Percentiles rank a stretch among this genome's conserved stretches.
Evolutionary conservation across 2,797 vertebrate species (phyloP).

Genomic region (Malacoraja senta): DNA sequence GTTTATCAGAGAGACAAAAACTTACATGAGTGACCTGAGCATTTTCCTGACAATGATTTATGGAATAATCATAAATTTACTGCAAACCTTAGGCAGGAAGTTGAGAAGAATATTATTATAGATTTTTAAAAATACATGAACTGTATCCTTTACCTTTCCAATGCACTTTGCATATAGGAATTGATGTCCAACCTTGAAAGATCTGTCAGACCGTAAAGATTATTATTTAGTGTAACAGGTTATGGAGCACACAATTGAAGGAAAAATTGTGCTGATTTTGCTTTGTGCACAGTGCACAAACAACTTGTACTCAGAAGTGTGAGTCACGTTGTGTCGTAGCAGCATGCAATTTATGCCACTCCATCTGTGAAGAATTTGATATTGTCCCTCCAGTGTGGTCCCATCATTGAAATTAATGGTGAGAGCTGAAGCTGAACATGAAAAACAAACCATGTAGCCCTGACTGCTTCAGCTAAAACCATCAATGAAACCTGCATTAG

Average conservation of each 20-base stretch:
- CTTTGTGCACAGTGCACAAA: neutral
- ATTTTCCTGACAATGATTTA: neutral
- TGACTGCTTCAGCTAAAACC: neutral
- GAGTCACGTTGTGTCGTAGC: neutral
- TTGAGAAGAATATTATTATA: neutral
- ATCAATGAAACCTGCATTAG: neutral
- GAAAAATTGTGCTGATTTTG: neutral
- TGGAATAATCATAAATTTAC: no score
- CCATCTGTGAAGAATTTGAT: constrained; percentile 23
- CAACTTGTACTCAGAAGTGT: neutral
- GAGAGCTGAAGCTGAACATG: neutral
- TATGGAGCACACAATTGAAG: neutral
- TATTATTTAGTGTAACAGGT: neutral
- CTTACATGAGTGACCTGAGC: no score
- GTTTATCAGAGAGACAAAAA: neutral
- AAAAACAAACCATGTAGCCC: neutral
- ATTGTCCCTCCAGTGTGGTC: neutral
- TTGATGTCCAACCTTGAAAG: neutral
- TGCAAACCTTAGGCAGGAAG: neutral
- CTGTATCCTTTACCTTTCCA: neutral
- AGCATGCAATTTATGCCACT: neutral
- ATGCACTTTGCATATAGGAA: neutral
- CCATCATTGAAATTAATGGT: constrained; percentile 29
- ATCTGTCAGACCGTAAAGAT: neutral
- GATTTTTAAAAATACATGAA: neutral